Base-by-base conservation (phyloP, 2,797 vertebrate species). In the Falco columbarius region DNA sequence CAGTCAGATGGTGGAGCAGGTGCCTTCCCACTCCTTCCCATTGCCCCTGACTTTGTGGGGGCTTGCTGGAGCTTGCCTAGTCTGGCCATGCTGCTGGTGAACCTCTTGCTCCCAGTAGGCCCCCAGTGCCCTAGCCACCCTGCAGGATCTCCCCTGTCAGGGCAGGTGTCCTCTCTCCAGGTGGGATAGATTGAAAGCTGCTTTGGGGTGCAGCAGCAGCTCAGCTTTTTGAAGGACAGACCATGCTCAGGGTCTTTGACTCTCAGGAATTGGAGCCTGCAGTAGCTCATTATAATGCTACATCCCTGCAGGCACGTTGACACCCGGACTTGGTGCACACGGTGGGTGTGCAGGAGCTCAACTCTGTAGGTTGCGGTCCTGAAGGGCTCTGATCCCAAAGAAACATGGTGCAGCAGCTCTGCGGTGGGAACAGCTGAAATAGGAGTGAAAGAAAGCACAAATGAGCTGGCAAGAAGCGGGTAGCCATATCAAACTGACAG, bases 311-410 rank as follows among this genome's bases (percentile, higher is more conserved):
- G 83, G 66, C 74, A 20, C 32, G 1, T 8, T 6, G n/a, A 4
- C 3, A 1, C 42, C 2, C 1, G 67, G 71, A 42, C 62, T 85
- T 4, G 0, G 36, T 32, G 76, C 34, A 3, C 3, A 0, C 55
- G 20, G 30, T 11, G 58, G 11, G 6, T 27, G 54, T 72, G 14
- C 62, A 49, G 0, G 11, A 23, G 1, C 59, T 32, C 66, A 29
- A 18, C 42, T 56, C 5, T 0, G 29, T 72, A 24, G 16, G 12
- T 17, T 82, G 67, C 1, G 5, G 26, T 70, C 68, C 73, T 10
- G 17, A 49, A 80, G 82, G 49, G 42, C 55, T 82, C 46, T 73
- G 55, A 70, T 62, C 46, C 81, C 63, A 58, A 18, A 51, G 56
- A 40, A 67, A 44, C 18, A 3, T 2, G 12, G 56, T 59, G 44